phyloP scores from a whole-genome alignment of 2,888 invertebrate genomes.

The Lepidocyrtoides sp. region DNA sequence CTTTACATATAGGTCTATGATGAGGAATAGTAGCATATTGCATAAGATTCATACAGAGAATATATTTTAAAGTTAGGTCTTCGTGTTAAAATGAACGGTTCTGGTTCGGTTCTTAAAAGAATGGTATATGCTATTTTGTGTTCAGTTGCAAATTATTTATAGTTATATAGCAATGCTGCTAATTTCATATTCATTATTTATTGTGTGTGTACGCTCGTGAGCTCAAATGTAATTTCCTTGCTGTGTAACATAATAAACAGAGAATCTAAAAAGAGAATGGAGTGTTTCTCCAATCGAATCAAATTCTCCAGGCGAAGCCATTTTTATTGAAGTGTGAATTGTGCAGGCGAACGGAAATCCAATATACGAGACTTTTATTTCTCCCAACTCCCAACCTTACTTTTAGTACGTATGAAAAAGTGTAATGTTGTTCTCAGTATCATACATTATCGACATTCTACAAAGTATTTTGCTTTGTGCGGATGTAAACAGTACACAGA shows the following conservation, averaged over 20 bases:
- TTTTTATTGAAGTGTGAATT: constrained; percentile 47
- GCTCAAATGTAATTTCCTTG: constrained; percentile 1
- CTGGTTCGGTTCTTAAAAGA: too few relatives aligned
- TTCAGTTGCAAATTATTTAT: too few relatives aligned
- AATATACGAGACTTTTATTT: neutral
- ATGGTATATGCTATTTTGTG: too few relatives aligned
- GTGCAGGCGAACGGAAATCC: constrained; percentile 30
- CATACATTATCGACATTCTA: neutral
- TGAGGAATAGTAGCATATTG: too few relatives aligned
- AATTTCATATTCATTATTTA: neutral
- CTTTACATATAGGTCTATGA: too few relatives aligned
- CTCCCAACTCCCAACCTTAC: neutral
- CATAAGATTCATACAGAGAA: too few relatives aligned
- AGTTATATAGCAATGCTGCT: neutral
- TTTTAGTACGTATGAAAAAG: neutral
- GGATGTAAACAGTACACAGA: neutral
- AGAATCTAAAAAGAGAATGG: neutral
- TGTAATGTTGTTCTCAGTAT: neutral
- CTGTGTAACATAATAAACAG: neutral
- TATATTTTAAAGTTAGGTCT: too few relatives aligned
- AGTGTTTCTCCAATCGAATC: neutral
- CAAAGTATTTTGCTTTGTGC: too few relatives aligned
- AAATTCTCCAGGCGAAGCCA: neutral
- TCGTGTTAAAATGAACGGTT: too few relatives aligned
- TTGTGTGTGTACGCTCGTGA: neutral